phyloP scores from a whole-genome alignment of 1,140 invertebrate species.

The Brachionus rotundiformis region DNA sequence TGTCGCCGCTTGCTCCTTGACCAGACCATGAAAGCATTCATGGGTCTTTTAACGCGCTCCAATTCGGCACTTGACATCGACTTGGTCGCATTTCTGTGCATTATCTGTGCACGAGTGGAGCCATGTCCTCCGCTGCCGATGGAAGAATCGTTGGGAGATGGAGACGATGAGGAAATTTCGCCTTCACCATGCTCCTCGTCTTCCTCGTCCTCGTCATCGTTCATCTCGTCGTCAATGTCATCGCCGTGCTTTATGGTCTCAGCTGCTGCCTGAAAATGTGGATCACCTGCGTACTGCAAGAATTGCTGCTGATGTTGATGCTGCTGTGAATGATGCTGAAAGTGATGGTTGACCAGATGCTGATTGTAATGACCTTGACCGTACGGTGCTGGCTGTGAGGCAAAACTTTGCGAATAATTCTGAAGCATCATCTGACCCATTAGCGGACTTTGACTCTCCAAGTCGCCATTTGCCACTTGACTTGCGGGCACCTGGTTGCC shows the following conservation, averaged over 20 bases:
- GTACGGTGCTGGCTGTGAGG: background rate
- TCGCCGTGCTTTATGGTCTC: background rate
- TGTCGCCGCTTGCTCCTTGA: constrained; percentile 92
- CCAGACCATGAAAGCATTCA: constrained; percentile 99
- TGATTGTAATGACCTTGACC: background rate
- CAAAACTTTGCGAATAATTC: constrained; percentile 17
- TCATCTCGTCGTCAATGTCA: background rate
- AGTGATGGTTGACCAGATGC: background rate
- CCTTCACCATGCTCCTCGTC: constrained; percentile 20
- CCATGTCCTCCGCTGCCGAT: constrained; percentile 30
- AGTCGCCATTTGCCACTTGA: background rate
- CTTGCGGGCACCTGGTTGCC: background rate
- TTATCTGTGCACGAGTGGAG: background rate
- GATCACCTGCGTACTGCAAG: background rate
- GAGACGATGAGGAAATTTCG: constrained; percentile 13
- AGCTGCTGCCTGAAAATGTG: background rate
- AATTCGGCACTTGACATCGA: background rate
- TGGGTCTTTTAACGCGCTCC: constrained; percentile 88
- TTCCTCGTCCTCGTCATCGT: constrained; percentile 25
- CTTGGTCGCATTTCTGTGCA: background rate
- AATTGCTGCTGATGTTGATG: constrained; percentile 6
- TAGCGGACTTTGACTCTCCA: background rate
- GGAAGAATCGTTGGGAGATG: constrained; percentile 45
- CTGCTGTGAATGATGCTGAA: background rate
- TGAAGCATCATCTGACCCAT: constrained; percentile 36